Conservation (phyloP, 2,888 invertebrate species). For the Anaspis maculata region DNA sequence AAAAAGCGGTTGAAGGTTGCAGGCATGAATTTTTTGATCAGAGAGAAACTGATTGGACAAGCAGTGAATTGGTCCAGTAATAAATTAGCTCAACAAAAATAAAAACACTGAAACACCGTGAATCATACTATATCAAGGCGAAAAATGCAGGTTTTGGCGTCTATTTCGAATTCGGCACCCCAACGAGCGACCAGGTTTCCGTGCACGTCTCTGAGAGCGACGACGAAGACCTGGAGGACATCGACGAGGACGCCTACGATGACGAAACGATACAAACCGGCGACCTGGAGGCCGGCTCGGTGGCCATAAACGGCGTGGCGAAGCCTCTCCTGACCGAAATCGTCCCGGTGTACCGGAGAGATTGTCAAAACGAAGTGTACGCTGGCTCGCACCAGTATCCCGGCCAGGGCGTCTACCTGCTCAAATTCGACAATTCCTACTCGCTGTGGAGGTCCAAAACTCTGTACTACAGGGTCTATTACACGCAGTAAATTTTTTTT, state of each 20-base stretch:
- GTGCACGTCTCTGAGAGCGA: conserved; percentile 95
- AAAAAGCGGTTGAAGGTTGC: too few species aligned
- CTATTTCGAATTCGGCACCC: conserved; percentile 95
- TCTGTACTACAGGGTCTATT: conserved; percentile 96
- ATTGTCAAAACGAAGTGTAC: conserved; percentile 94
- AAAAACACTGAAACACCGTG: too few species aligned
- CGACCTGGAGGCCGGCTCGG: conserved; percentile 55
- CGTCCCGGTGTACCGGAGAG: conserved; percentile 90
- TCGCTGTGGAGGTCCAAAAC: conserved; percentile 99
- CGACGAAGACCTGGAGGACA: conserved; percentile 68
- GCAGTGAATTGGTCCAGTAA: too few species aligned
- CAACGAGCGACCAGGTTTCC: conserved; percentile 75
- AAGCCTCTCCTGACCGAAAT: conserved; percentile 70
- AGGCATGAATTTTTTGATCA: too few species aligned
- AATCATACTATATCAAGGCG: too few species aligned
- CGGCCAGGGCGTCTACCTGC: conserved; percentile 91
- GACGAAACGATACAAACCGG: conserved; percentile 33
- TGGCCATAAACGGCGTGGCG: conserved; percentile 25
- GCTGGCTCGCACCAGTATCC: conserved; percentile 97
- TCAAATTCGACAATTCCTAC: conserved; percentile 99
- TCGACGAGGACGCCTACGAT: conserved; percentile 46
- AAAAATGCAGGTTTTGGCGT: conserved; percentile 79
- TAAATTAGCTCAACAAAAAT: too few species aligned
- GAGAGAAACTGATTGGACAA: too few species aligned
- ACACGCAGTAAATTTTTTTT: conserved; percentile 55